Percentiles rank a stretch among this genome's conserved stretches.
Conservation (phyloP, 2,797 vertebrate genomes). For the Heteromormyrus szaboi region DNA sequence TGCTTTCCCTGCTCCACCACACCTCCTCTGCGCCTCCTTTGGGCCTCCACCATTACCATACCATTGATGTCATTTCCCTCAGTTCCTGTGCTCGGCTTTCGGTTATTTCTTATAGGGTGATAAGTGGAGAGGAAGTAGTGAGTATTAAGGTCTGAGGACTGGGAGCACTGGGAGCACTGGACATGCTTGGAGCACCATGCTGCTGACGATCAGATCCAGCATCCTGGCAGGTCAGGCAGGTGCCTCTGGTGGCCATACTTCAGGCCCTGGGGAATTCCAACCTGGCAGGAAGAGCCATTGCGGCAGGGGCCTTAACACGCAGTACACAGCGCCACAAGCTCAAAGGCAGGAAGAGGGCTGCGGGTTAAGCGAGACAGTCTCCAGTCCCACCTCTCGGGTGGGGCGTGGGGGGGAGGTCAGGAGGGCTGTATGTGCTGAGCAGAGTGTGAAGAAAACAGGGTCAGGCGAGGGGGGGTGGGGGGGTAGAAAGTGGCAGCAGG, state of each 20-base stretch:
- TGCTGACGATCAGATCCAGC: background rate
- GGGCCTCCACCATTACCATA: background rate
- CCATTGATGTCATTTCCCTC: background rate
- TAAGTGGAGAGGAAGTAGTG: background rate
- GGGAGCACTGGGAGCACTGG: background rate
- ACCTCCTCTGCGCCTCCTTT: background rate
- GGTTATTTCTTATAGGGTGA: background rate
- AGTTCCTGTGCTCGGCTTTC: background rate
- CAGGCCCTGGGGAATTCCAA: conserved; percentile 16
- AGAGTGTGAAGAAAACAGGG: conserved; percentile 50
- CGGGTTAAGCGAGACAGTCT: conserved; percentile 45
- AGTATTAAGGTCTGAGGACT: background rate
- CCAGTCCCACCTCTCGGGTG: conserved; percentile 20
- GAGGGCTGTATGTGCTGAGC: conserved; percentile 33
- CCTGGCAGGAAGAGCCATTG: conserved; percentile 48
- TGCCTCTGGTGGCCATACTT: background rate
- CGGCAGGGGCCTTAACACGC: conserved; percentile 22
- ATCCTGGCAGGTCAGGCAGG: background rate
- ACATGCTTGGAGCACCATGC: background rate
- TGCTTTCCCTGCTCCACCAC: background rate
- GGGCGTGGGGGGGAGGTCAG: conserved; percentile 14
- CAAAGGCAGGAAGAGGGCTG: conserved; percentile 66
- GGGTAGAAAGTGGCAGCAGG: conserved; percentile 54
- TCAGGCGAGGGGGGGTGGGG: conserved; percentile 66
- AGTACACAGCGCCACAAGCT: conserved; percentile 28